phyloP scores from a whole-genome alignment of 2,888 invertebrate species.

The Rotaria socialis region DNA sequence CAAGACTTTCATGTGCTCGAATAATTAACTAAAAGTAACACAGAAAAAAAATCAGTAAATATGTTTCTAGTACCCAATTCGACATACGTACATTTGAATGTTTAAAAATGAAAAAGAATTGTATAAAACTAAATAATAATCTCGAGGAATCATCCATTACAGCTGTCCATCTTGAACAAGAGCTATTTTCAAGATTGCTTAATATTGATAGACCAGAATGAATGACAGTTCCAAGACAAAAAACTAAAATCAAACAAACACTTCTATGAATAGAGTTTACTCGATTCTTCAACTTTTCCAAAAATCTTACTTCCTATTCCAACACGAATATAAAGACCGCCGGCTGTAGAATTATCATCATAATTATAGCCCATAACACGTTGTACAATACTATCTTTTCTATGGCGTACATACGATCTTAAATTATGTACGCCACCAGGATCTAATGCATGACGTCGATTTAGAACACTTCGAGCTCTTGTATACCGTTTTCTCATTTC shows the following conservation, averaged over 20 bases:
- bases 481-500: background rate
- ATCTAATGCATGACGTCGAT: background rate
- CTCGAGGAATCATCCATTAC: conserved; percentile 22
- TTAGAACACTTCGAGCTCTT: background rate
- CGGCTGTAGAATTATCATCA: conserved; percentile 21
- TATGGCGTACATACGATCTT: background rate
- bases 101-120: conserved; percentile 33
- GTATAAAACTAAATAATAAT: conserved; percentile 13
- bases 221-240: conserved; percentile 31
- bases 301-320: conserved; percentile 6
- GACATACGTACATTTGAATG: background rate
- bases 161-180: background rate
- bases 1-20: conserved; percentile 20
- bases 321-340: conserved; percentile 22
- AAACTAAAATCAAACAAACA: background rate
- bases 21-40: background rate
- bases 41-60: too few relatives aligned
- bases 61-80: background rate
- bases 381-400: conserved; percentile 37
- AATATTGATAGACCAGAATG: conserved; percentile 11
- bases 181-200: background rate
- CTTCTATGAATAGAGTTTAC: too few relatives aligned
- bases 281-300: too few relatives aligned
- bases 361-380: conserved; percentile 25
- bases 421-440: background rate